Evolutionary conservation across 2,113 vertebrate species (phyloP).

Genomic region (Osmerus mordax): DNA sequence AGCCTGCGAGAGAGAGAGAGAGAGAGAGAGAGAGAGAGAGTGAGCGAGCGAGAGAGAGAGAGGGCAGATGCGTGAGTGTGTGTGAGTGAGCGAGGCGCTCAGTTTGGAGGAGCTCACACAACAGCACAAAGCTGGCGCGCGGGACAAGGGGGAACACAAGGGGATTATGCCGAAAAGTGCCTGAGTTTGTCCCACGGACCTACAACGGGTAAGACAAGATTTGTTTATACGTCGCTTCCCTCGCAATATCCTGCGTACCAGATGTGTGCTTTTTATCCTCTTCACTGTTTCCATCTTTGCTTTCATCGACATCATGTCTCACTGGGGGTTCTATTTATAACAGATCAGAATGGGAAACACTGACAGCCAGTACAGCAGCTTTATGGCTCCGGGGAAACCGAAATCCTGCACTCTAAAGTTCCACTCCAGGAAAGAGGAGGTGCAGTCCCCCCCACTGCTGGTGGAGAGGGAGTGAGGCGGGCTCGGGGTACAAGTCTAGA

Average conservation of each 20-base stretch:
- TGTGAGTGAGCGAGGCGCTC: constrained; percentile 22
- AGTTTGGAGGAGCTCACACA: constrained; percentile 8
- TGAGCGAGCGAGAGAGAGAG: constrained; percentile 28
- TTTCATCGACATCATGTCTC: neutral
- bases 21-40: constrained; percentile 17
- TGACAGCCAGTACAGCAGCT: constrained; percentile 85
- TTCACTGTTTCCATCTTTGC: constrained; percentile 1
- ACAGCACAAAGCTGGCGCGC: constrained; percentile 21
- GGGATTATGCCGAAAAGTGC: constrained; percentile 38
- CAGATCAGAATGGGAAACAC: constrained; percentile 92
- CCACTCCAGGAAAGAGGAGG: constrained; percentile 71
- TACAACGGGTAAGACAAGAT: constrained; percentile 31
- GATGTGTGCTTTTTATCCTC: neutral
- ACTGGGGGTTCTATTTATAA: constrained; percentile 17
- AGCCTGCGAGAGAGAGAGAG: constrained; percentile 26
- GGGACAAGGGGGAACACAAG: neutral
- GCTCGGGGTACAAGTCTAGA: constrained; percentile 68
- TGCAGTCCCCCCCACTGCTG: constrained; percentile 76
- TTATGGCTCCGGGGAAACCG: constrained; percentile 68
- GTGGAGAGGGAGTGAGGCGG: constrained; percentile 59
- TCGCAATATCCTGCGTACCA: neutral
- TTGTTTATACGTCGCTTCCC: neutral
- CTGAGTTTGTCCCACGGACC: constrained; percentile 21
- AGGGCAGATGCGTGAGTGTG: constrained; percentile 3
- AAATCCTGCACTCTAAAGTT: constrained; percentile 82